Percentiles rank a stretch among this genome's conserved stretches.
Evolutionary conservation across 2,113 vertebrate genomes (phyloP).

Genomic region (Pluvialis apricaria): DNA sequence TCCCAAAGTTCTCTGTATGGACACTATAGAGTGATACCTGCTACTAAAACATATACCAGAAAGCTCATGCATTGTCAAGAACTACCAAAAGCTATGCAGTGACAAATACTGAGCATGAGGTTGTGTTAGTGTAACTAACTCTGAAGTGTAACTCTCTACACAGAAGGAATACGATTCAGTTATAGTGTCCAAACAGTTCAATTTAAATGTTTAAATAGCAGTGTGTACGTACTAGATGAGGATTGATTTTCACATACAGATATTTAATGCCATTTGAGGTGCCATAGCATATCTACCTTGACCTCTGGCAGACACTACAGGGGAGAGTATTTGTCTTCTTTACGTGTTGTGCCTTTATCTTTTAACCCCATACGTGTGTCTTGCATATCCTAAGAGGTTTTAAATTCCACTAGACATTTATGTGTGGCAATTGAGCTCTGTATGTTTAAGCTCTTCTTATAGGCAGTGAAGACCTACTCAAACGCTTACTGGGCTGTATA

Average conservation of each 20-base stretch:
- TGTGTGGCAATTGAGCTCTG: fast-evolving
- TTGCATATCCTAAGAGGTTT: not conserved
- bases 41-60: not conserved
- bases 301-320: not conserved
- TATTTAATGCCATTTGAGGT: not conserved
- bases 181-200: not conserved
- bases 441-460: not conserved
- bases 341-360: not conserved
- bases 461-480: not conserved
- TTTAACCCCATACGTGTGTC: not conserved
- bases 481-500: not conserved
- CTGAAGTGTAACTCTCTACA: not conserved
- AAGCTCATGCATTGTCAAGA: not conserved
- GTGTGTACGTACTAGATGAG: not conserved
- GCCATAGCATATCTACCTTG: not conserved
- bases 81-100: not conserved
- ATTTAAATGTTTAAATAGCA: not conserved
- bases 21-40: not conserved
- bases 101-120: not conserved
- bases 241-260: not conserved
- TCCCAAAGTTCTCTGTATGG: not conserved
- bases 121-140: not conserved
- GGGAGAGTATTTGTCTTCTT: not conserved
- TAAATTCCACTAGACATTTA: not conserved
- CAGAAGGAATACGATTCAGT: not conserved